Evolutionary conservation across 2,113 vertebrate genomes (phyloP), one percentile per base, ranked within the genome.

Genomic region (Antechinus flavipes): DNA sequence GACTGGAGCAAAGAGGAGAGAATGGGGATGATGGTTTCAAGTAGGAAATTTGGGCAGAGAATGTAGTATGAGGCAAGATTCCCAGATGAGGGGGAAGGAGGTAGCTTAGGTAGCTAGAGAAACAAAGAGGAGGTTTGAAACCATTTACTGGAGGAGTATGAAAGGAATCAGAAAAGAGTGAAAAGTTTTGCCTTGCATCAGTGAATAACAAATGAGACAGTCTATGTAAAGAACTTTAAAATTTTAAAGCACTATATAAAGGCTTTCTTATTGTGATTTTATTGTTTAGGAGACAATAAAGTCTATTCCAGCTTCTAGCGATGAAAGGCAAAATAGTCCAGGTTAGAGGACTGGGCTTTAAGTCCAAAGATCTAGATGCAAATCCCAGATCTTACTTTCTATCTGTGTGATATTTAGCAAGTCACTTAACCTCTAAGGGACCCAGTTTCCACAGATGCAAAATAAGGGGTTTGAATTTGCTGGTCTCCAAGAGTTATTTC

Each of bases 361-460:
- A 19, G 61, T 47, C 61, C 19, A 46, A 27, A 11, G n/a, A 8
- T 2, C 76, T 53, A 54, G 4, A 8, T 55, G 46, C 46, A 90
- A 25, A 8, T 30, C 25, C 49, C 93, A 49, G n/a, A 84, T 96
- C 49, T 54, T 23, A 23, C 42, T 84, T 91, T 46, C 0, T 50
- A 76, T n/a, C 11, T 92, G 4, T 27, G 5, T 47, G 56, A 95
- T 8, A 2, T 84, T 54, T 54, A 16, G 42, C n/a, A 96, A 52
- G 22, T 94, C 25, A 58, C 26, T 94, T 90, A 52, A 92, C 90
- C 19, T 91, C 47, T 92, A 24, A 55, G 12, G 91, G 56, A 54
- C 22, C 95, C 90, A 84, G 14, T 89, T 90, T 96, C 46, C 47
- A 93, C 49, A 49, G 47, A 35, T 58, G 23, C 92, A 90, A 96